These are phyloP conservation scores for Palaemon carinicauda DNA, from an alignment of 1,140 invertebrate genomes.

Conservation along the genomic window DNA sequence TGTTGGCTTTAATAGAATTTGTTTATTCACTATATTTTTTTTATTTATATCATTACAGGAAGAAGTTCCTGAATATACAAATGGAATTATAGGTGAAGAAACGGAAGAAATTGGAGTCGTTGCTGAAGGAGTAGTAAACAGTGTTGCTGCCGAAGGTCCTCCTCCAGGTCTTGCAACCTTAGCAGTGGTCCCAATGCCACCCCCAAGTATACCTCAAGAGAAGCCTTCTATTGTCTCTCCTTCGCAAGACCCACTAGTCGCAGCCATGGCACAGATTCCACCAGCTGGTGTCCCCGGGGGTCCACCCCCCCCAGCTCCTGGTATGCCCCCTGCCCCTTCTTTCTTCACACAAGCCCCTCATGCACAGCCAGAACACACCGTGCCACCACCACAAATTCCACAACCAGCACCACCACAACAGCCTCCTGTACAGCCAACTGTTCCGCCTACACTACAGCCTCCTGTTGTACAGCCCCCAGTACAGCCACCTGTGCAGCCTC, in stretches of 20 bases:
- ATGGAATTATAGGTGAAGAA: slow-evolving; percentile 37
- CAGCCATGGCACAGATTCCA: slow-evolving; percentile 48
- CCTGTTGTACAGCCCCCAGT: background rate
- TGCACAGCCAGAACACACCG: background rate
- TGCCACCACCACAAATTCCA: no score
- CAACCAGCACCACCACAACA: background rate
- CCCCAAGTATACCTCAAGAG: background rate
- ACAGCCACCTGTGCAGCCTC: slow-evolving; percentile 7
- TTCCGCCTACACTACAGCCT: background rate
- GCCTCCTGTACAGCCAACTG: slow-evolving; percentile 3
- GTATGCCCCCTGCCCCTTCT: slow-evolving; percentile 35
- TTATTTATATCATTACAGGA: slow-evolving; percentile 4
- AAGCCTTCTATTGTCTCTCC: background rate
- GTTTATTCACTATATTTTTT: no score
- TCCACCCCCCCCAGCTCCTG: slow-evolving; percentile 8
- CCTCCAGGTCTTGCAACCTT: slow-evolving; percentile 28
- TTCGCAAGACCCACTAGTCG: slow-evolving; percentile 10
- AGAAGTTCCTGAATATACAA: slow-evolving; percentile 39
- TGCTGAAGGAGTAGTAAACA: slow-evolving; percentile 6
- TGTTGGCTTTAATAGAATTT: no score
- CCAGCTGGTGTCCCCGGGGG: slow-evolving; percentile 21
- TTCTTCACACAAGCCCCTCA: slow-evolving; percentile 29
- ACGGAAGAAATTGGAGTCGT: slow-evolving; percentile 2
- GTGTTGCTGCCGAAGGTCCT: slow-evolving; percentile 36
- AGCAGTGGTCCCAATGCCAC: background rate